Base-by-base conservation (phyloP, 2,888 invertebrate species). In the Habroteleia sp. region DNA sequence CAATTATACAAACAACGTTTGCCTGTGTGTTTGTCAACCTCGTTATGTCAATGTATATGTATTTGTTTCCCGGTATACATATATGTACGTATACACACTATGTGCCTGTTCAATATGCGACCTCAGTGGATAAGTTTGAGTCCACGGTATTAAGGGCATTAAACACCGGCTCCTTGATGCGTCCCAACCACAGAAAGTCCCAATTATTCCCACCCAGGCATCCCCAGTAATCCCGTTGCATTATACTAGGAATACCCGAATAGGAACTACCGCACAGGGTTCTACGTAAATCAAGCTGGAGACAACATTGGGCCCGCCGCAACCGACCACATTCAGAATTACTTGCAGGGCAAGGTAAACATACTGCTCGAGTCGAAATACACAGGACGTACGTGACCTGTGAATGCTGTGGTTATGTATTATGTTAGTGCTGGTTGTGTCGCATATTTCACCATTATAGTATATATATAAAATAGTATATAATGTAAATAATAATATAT, bases 211-310 rank as follows among this genome's bases (percentile, higher is more conserved):
- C 39, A 27, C 69, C 48, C 46, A 37, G 66, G 79, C 48, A 37
- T 44, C 35, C 54, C 54, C 41, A 39, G 39, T 58, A 20, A 37
- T 60, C 56, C 54, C 33, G 25, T 14, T 74, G 78, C 79, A 77
- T 73, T 73, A 77, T 75, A 82, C 72, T 91, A 97, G 97, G 97
- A 97, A 88, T 97, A 97, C 91, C 41, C 56, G 8, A 25, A 25
- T 25, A 33, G 94, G 96, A 92, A 93, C 97, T 96, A 97, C 91
- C 92, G 96, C 89, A 95, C 97, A 90, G 97, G 97, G 91, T 95
- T 95, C 91, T 96, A 97, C 90, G 97, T 97, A 81, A 93, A 94
- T 84, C 93, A 94, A 89, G 94, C 96, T 80, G 93, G 93, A 81
- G 95, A 96, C 89, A 95, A 94, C 91, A 94, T 97, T 84, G 93